Evolutionary conservation across 2,113 vertebrate species (phyloP).

Genomic region (Laticauda colubrina): DNA sequence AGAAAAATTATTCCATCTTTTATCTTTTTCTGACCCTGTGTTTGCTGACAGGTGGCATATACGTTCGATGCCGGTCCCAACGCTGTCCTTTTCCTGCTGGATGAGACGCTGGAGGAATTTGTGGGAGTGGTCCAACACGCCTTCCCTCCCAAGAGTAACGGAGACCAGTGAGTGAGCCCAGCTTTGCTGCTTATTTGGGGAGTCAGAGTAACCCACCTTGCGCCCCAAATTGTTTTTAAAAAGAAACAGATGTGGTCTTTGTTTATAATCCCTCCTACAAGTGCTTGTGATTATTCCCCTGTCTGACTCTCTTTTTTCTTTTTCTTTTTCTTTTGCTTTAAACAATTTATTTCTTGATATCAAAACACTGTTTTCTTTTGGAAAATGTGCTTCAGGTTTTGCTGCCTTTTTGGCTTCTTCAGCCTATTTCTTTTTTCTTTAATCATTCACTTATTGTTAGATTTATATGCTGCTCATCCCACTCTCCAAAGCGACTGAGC

Average conservation of each 20-base stretch:
- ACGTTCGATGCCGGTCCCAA: slow-evolving; percentile 95
- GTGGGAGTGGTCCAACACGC: slow-evolving; percentile 77
- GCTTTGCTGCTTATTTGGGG: background rate
- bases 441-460: background rate
- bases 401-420: background rate
- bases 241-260: background rate
- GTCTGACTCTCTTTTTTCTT: background rate
- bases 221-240: background rate
- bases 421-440: background rate
- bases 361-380: background rate
- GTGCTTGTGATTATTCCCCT: background rate
- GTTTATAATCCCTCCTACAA: background rate
- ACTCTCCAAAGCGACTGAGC: background rate
- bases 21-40: background rate
- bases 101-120: slow-evolving; percentile 80
- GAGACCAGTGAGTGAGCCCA: slow-evolving; percentile 77
- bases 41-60: slow-evolving; percentile 79
- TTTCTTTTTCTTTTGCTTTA: background rate
- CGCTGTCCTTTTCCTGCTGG: slow-evolving; percentile 84
- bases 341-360: background rate
- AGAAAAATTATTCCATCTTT: background rate
- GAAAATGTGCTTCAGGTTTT: background rate
- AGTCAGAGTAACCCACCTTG: background rate
- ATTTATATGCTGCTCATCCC: background rate
- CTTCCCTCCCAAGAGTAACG: slow-evolving; percentile 80